Evolutionary conservation across 1,140 invertebrate species (phyloP).

Genomic region (Cyclina sinensis): DNA sequence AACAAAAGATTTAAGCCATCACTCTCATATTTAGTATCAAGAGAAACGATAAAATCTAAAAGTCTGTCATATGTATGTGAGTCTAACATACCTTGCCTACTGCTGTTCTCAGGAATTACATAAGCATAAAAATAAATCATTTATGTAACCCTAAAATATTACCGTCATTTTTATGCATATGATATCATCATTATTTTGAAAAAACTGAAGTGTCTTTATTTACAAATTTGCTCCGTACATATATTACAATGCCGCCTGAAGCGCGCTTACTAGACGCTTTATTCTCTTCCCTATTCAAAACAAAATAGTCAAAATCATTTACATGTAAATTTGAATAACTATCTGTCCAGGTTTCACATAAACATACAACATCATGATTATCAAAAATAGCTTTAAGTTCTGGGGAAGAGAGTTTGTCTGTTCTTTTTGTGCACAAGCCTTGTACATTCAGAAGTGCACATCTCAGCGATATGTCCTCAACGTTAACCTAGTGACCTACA

Average conservation of each 20-base stretch:
- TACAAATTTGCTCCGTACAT: constrained; percentile 16
- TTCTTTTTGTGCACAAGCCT: not conserved
- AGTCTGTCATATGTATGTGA: constrained; percentile 14
- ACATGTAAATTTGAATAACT: constrained; percentile 4
- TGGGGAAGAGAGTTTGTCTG: not conserved
- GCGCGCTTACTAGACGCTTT: constrained; percentile 16
- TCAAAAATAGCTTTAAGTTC: not conserved
- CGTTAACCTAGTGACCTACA: not conserved
- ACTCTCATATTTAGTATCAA: not conserved
- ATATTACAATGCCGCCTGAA: constrained; percentile 13
- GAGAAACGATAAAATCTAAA: not conserved
- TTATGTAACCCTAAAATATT: too few species aligned
- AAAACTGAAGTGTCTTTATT: not conserved
- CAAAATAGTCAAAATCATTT: constrained; percentile 7
- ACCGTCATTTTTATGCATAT: not conserved
- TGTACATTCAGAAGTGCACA: constrained; percentile 3
- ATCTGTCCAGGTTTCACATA: constrained; percentile 19
- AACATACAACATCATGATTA: not conserved
- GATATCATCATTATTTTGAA: constrained; percentile 16
- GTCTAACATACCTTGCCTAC: constrained; percentile 3
- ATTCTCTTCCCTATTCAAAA: constrained; percentile 34
- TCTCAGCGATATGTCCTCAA: not conserved
- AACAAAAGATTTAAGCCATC: not conserved
- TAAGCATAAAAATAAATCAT: not conserved
- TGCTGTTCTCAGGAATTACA: constrained; percentile 4